A percentile compares a stretch with the other conserved stretches of the same genome.
Conservation (phyloP, 2,797 vertebrate genomes). For the Pyrocephalus nanus region DNA sequence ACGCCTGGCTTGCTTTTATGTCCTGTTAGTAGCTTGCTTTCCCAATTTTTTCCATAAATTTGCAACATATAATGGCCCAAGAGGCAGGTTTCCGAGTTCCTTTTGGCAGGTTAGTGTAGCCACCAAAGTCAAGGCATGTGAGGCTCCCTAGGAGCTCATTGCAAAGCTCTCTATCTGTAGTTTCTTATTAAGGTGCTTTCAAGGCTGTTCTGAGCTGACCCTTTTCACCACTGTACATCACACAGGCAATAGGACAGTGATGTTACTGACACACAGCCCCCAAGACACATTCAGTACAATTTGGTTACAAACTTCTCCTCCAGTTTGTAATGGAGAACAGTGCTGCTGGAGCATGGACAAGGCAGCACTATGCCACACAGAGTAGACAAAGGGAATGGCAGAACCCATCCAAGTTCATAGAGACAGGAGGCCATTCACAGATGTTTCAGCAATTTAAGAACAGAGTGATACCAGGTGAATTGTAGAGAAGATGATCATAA, state of each 20-base stretch:
- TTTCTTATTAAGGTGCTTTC: background rate
- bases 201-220: background rate
- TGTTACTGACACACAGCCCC: background rate
- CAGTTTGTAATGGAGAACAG: background rate
- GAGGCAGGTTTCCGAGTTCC: background rate
- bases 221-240: background rate
- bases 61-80: background rate
- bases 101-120: background rate
- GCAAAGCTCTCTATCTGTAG: background rate
- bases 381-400: background rate
- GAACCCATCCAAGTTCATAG: background rate
- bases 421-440: too few species aligned
- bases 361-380: background rate
- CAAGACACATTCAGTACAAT: accelerated
- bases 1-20: background rate
- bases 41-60: background rate
- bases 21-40: background rate
- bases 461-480: background rate
- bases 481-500: background rate
- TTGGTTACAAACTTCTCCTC: background rate
- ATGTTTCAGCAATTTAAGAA: background rate
- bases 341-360: background rate
- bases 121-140: background rate
- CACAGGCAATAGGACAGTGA: background rate
- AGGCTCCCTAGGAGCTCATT: background rate